These are phyloP conservation scores for Phytoseiulus persimilis DNA, from an alignment of 2,888 invertebrate species.

Conservation along the genomic window DNA sequence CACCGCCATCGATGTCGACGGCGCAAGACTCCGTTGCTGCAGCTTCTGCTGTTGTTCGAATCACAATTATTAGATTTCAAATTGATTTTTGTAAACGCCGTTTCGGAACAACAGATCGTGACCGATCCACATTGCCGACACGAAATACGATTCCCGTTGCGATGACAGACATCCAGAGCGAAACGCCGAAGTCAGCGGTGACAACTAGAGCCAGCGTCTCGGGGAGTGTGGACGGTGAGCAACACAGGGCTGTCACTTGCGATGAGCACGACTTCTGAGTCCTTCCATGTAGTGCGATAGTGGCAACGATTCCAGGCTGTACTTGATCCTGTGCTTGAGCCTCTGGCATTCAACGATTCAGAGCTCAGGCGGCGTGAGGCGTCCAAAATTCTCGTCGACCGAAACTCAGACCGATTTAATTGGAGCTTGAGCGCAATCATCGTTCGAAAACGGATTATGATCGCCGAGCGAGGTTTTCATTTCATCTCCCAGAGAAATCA, in stretches of 20 bases:
- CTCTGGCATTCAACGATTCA: no score
- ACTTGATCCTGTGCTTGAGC: no score
- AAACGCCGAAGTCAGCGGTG: background rate
- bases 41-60: constrained; percentile 5
- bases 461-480: no score
- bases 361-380: no score
- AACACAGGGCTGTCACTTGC: background rate
- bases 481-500: no score
- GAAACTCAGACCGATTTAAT: no score
- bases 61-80: constrained; percentile 5
- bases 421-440: no score
- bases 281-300: no score
- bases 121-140: constrained; percentile 5
- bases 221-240: background rate
- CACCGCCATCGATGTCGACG: background rate
- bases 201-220: background rate
- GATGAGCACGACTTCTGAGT: no score
- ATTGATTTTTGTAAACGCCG: constrained; percentile 5
- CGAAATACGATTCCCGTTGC: background rate
- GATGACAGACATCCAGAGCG: background rate
- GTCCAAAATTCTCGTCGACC: no score
- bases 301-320: no score
- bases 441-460: no score
- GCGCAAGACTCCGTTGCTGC: background rate
- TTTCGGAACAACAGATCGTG: constrained; percentile 5